Evolutionary conservation across 2,113 vertebrate species (phyloP), one percentile per base, ranked within the genome.

Genomic region (Tupaia tana): DNA sequence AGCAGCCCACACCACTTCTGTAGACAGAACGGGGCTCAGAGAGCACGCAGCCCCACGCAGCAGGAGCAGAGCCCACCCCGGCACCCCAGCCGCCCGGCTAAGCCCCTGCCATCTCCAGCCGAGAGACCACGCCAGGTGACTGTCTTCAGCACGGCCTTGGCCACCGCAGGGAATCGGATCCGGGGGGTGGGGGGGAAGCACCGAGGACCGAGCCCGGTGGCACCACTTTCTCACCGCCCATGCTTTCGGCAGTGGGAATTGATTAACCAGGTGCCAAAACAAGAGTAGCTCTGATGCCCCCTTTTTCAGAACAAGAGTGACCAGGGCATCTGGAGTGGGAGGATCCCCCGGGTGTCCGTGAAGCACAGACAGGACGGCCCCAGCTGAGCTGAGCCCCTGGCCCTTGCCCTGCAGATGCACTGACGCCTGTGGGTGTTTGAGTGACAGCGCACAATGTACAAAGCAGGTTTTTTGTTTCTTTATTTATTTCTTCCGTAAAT

Each of bases 291-390:
- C 9, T 10, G 29, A 43, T 14, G 52, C 13, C 14, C 34, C 59
- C 63, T 79, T n/a, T 34, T 71, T 29, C 56, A 15, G 43, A 14
- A 34, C 4, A 0, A 1, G 8, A 52, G 19, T 1, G 34, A 43
- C 34, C 9, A 7, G 71, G 43, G 24, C 82, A 11, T 29, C 7
- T 13, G 24, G 31, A 20, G 61, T 9, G 64, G 10, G 24, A 12
- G 6, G 43, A 8, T 14, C 3, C 18, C 58, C 31, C 34, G 27
- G 9, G 19, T 0, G 15, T 0, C 13, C 29, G 3, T 86, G 2
- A 9, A 15, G 18, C 6, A 1, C 7, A 18, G 5, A 2, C 0
- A 4, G 58, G 59, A 12, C 22, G 43, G 19, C 3, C 15, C 34
- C 1, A 8, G 14, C 19, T 22, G 2, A 11, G 18, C 52, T 9